phyloP scores from a whole-genome alignment of 2,797 vertebrate genomes.

The Apogon hyalosoma region DNA sequence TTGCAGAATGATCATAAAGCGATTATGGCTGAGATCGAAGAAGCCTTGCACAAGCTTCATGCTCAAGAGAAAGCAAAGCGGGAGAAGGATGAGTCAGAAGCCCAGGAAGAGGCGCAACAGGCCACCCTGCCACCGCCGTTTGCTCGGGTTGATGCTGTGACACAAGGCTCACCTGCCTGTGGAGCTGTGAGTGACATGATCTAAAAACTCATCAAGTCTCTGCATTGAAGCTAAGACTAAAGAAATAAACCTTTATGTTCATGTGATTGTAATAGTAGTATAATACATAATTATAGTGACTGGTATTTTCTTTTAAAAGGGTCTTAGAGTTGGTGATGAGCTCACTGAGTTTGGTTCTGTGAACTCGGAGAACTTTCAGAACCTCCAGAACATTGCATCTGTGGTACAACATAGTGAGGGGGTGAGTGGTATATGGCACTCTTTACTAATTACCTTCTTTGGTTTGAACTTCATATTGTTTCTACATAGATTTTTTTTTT shows the following conservation, averaged over 20 bases:
- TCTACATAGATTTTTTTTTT: not conserved
- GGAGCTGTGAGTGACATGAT: conserved; percentile 83
- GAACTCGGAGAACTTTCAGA: conserved; percentile 91
- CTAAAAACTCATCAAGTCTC: not conserved
- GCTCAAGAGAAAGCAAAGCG: conserved; percentile 90
- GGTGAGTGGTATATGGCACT: conserved; percentile 71
- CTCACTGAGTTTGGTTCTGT: conserved; percentile 94
- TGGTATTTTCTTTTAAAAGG: conserved; percentile 79
- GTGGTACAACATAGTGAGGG: conserved; percentile 97
- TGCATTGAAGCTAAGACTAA: not conserved
- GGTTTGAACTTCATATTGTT: not conserved
- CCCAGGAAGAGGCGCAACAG: conserved; percentile 73
- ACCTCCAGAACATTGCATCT: conserved; percentile 90
- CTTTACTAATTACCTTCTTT: not conserved
- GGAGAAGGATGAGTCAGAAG: conserved; percentile 83
- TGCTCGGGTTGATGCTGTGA: conserved; percentile 89
- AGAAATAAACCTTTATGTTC: not conserved
- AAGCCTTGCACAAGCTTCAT: conserved; percentile 92
- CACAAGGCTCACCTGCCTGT: conserved; percentile 89
- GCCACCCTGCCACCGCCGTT: conserved; percentile 82
- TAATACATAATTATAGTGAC: not conserved
- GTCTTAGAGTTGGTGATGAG: conserved; percentile 91
- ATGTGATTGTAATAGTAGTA: not conserved
- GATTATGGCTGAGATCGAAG: conserved; percentile 94
- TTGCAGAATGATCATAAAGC: conserved; percentile 96